Conservation (phyloP, 64 coral and sea anemone genomes). For the Astreopora myriophthalma region DNA sequence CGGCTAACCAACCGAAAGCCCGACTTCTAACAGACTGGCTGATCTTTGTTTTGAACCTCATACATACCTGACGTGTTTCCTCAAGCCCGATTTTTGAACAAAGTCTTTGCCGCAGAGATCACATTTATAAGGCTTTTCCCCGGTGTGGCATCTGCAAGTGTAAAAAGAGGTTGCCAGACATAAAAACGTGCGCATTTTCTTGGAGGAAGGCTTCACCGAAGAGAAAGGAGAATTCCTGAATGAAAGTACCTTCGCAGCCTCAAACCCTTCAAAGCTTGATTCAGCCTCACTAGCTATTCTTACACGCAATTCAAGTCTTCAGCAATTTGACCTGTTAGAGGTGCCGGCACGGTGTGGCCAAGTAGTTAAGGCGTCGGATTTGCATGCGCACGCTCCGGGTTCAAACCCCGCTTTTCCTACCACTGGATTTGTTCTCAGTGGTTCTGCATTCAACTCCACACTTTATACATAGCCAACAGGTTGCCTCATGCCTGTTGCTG, state of each 20-base stretch:
- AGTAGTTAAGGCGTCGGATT: too few relatives aligned
- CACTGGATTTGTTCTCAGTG: too few relatives aligned
- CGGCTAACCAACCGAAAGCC: not conserved
- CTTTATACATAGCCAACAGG: too few relatives aligned
- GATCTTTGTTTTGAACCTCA: not conserved
- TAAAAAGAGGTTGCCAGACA: not conserved
- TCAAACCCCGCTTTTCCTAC: too few relatives aligned
- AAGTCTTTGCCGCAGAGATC: conserved; percentile 72
- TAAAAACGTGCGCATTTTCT: not conserved
- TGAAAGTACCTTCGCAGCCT: not conserved
- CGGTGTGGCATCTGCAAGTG: conserved; percentile 75
- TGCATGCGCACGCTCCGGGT: too few relatives aligned
- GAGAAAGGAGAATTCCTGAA: not conserved
- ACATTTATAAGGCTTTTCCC: conserved; percentile 85
- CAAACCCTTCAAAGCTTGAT: too few relatives aligned
- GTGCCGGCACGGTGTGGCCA: too few relatives aligned
- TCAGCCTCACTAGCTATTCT: too few relatives aligned
- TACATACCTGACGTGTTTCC: conserved; percentile 82
- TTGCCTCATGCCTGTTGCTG: too few relatives aligned
- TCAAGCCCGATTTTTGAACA: conserved; percentile 89
- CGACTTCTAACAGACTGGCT: not conserved
- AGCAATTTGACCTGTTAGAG: not conserved
- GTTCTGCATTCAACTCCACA: too few relatives aligned
- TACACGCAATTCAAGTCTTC: not conserved
- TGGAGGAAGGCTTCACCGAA: not conserved